A percentile compares a stretch with the other conserved stretches of the same genome.
phyloP scores from a whole-genome alignment of 2,113 vertebrate species.

The Azemiops feae region DNA sequence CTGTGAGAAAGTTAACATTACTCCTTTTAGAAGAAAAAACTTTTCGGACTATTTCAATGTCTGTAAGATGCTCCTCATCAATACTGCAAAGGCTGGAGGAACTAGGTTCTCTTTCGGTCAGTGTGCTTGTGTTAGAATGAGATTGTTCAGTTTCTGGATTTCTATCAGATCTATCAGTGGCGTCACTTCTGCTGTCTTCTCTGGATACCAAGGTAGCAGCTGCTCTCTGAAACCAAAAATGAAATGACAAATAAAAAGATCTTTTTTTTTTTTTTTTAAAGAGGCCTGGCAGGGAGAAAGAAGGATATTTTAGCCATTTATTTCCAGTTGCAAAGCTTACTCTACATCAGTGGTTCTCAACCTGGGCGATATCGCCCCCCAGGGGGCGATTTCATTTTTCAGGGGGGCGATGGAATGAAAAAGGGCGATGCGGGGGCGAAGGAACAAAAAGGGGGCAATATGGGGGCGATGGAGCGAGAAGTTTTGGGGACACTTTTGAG shows the following conservation, averaged over 20 bases:
- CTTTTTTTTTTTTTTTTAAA: too few relatives aligned
- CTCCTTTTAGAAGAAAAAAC: conserved; percentile 92
- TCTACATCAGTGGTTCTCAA: too few relatives aligned
- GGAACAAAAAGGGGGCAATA: too few relatives aligned
- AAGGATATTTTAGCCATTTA: neutral
- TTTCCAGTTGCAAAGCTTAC: neutral
- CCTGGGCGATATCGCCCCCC: too few relatives aligned
- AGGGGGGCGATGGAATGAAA: too few relatives aligned
- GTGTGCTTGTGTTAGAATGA: conserved; percentile 96
- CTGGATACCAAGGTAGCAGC: conserved; percentile 92
- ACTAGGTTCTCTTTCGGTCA: conserved; percentile 97
- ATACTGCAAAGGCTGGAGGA: conserved; percentile 98
- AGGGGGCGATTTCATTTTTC: too few relatives aligned
- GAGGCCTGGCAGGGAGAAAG: neutral
- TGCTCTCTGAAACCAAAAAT: conserved; percentile 79
- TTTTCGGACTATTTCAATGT: conserved; percentile 94
- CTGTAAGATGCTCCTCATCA: conserved; percentile 95
- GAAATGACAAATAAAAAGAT: neutral
- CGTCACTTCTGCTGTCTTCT: conserved; percentile 79
- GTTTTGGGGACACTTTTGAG: too few relatives aligned
- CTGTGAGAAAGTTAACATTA: conserved; percentile 96
- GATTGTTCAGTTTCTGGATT: conserved; percentile 86
- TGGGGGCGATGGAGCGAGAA: too few relatives aligned
- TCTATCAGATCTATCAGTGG: conserved; percentile 73
- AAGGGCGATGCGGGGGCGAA: too few relatives aligned